Percentiles rank a stretch among this genome's conserved stretches.
Evolutionary conservation across 1,140 invertebrate genomes (phyloP).

Genomic region (Hylaeus anthracinus): DNA sequence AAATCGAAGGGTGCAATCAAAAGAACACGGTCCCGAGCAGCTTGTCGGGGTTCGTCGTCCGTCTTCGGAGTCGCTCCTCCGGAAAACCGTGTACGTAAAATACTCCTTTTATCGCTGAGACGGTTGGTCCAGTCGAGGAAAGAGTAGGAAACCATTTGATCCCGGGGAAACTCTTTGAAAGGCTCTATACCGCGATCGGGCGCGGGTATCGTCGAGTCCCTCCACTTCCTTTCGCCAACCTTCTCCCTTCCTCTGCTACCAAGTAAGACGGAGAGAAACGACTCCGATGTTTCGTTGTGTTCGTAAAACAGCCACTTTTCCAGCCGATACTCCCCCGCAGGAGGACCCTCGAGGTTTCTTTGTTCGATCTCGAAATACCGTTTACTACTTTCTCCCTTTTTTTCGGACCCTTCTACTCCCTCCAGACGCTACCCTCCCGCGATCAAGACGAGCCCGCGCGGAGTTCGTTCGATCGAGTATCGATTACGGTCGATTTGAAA

Average conservation of each 20-base stretch:
- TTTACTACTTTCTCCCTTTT: slow-evolving; percentile 34
- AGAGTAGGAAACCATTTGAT: slow-evolving; percentile 28
- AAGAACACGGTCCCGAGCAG: not conserved
- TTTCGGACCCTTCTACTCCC: not conserved
- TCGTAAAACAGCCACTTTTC: slow-evolving; percentile 72
- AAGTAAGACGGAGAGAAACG: not conserved
- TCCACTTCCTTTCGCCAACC: not conserved
- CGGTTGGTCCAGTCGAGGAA: not conserved
- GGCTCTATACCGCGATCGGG: slow-evolving; percentile 15
- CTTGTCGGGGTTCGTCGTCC: not conserved
- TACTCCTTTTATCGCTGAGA: slow-evolving; percentile 6
- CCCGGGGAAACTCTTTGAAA: slow-evolving; percentile 36
- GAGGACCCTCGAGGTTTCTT: slow-evolving; percentile 68
- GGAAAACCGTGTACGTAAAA: not conserved
- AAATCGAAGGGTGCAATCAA: not conserved
- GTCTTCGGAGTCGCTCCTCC: not conserved
- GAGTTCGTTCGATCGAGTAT: slow-evolving; percentile 58
- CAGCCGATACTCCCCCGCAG: slow-evolving; percentile 44
- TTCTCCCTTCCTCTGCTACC: slow-evolving; percentile 2
- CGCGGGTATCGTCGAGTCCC: not conserved
- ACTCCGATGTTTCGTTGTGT: slow-evolving; percentile 58
- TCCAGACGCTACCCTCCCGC: not conserved
- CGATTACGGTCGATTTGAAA: slow-evolving; percentile 61
- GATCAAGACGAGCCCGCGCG: slow-evolving; percentile 19
- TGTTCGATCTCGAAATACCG: slow-evolving; percentile 59